Conservation (phyloP, 2,113 vertebrate species). For the Eclectus roratus region DNA sequence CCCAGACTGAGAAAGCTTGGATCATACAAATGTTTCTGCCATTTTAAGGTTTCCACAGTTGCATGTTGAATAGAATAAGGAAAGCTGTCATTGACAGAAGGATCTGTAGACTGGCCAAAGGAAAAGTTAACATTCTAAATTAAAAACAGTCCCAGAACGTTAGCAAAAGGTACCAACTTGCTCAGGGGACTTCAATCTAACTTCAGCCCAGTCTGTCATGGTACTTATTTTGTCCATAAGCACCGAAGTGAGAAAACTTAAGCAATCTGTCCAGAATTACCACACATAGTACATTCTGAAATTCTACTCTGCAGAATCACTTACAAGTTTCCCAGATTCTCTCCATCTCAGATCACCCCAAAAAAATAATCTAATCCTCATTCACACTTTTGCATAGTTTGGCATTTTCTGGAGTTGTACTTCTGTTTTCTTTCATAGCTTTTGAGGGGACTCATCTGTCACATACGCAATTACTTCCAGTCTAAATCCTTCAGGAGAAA, state of each 20-base stretch:
- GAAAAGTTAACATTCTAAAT: constrained; percentile 19
- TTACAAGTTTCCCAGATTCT: background rate
- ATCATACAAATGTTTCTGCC: background rate
- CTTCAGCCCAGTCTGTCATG: background rate
- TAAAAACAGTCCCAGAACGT: background rate
- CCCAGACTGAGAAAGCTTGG: constrained; percentile 52
- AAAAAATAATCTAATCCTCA: background rate
- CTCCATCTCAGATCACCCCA: background rate
- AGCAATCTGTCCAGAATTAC: constrained; percentile 49
- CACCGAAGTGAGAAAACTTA: constrained; percentile 28
- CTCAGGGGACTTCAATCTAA: background rate
- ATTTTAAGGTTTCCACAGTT: background rate
- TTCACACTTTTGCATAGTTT: constrained; percentile 65
- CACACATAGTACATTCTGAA: background rate
- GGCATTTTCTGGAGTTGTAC: constrained; percentile 22
- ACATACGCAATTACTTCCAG: constrained; percentile 7
- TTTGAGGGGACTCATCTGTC: constrained; percentile 54
- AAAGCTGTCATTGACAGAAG: background rate
- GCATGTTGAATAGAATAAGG: background rate
- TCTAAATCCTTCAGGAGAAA: constrained; percentile 43
- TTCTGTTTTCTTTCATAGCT: constrained; percentile 22
- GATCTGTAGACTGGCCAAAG: background rate
- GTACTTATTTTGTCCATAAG: constrained; percentile 33
- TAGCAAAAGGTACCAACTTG: background rate
- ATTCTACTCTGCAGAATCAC: background rate